Evolutionary conservation across 1,140 invertebrate genomes (phyloP).

Genomic region (Cecropterus lyciades): DNA sequence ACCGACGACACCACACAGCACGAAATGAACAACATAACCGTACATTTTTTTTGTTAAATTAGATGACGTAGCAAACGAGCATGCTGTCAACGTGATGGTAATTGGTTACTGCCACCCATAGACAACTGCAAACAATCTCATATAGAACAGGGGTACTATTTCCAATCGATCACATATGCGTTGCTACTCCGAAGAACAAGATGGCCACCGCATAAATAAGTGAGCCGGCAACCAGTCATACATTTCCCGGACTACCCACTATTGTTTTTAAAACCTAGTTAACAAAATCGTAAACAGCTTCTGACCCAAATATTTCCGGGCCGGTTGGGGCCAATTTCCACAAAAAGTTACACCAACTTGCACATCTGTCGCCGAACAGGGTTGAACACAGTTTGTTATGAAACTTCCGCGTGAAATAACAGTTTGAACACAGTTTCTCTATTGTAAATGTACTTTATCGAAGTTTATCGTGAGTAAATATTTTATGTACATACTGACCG

Average conservation of each 20-base stretch:
- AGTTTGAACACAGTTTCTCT: constrained; percentile 3
- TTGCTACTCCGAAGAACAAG: too few species aligned
- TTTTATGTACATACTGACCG: background rate
- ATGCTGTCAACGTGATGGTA: too few species aligned
- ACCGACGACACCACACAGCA: too few species aligned
- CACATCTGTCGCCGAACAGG: constrained; percentile 7
- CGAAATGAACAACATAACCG: too few species aligned
- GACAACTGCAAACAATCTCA: too few species aligned
- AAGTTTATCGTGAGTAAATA: constrained; percentile 2
- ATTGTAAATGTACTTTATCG: constrained; percentile 3
- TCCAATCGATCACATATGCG: too few species aligned
- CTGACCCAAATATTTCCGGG: constrained; percentile 13
- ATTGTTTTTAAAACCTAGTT: constrained; percentile 13
- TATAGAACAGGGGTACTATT: too few species aligned
- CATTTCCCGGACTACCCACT: background rate
- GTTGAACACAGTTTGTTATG: constrained; percentile 15
- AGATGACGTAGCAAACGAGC: too few species aligned
- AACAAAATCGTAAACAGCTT: constrained; percentile 11
- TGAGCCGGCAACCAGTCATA: too few species aligned
- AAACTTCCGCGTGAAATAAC: constrained; percentile 18
- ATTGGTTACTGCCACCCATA: too few species aligned
- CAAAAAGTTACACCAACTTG: constrained; percentile 14
- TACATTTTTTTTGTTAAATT: too few species aligned
- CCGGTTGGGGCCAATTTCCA: background rate
- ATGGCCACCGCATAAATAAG: too few species aligned